Evolutionary conservation across 2,888 invertebrate genomes (phyloP).

Genomic region (Geotrupes spiniger): DNA sequence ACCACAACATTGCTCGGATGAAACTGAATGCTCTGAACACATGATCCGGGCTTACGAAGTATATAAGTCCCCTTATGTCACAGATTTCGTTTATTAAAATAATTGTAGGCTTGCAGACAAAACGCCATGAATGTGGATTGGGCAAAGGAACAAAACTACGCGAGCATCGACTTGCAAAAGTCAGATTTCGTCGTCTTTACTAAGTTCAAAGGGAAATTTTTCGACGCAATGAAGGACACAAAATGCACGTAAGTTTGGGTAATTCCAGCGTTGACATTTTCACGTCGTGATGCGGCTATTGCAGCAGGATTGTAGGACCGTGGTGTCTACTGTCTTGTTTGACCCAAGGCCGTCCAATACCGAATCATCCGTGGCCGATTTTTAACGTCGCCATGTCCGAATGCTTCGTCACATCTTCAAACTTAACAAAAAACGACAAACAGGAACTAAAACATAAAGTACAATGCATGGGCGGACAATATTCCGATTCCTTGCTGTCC

Average conservation of each 20-base stretch:
- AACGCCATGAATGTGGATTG: constrained; percentile 62
- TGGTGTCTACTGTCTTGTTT: constrained; percentile 75
- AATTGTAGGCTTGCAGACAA: constrained; percentile 46
- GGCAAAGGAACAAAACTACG: constrained; percentile 62
- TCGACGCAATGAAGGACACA: constrained; percentile 60
- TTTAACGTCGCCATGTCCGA: constrained; percentile 79
- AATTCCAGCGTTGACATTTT: background rate
- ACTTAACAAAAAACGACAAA: constrained; percentile 48
- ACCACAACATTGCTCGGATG: no score
- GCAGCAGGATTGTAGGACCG: constrained; percentile 76
- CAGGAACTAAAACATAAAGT: constrained; percentile 61
- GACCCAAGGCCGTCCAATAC: constrained; percentile 68
- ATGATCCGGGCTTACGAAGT: no score
- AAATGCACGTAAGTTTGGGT: constrained; percentile 66
- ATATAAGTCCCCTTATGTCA: no score
- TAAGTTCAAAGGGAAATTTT: constrained; percentile 71
- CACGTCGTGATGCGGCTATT: constrained; percentile 18
- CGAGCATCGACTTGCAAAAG: constrained; percentile 54
- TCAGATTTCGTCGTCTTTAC: constrained; percentile 78
- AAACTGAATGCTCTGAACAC: no score
- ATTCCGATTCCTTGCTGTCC: constrained; percentile 60
- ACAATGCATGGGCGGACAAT: constrained; percentile 76
- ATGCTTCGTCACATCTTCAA: constrained; percentile 64
- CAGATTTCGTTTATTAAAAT: no score
- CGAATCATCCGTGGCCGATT: constrained; percentile 71